Conservation (phyloP, 2,113 vertebrate genomes). For the Sander vitreus region DNA sequence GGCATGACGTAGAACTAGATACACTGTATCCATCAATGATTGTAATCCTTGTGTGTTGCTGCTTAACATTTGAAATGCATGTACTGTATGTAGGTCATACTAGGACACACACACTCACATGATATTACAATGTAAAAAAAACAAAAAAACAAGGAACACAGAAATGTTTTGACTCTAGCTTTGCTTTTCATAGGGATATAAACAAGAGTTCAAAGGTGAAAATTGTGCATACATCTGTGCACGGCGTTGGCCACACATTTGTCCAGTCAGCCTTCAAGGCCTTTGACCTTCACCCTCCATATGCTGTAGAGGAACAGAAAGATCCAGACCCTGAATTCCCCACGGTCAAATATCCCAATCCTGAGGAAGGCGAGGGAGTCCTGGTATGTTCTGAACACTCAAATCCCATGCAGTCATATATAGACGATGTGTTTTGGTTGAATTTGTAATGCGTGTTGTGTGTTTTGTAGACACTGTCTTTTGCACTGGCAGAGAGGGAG, state of each 20-base stretch:
- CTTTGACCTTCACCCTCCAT: slow-evolving; percentile 92
- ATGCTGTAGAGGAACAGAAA: slow-evolving; percentile 94
- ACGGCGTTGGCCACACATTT: slow-evolving; percentile 94
- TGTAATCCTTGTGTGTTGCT: background rate
- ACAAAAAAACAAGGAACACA: background rate
- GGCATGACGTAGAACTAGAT: background rate
- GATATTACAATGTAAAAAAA: background rate
- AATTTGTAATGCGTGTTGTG: slow-evolving; percentile 9
- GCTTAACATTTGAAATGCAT: background rate
- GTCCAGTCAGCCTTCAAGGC: slow-evolving; percentile 93
- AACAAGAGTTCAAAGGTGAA: slow-evolving; percentile 91
- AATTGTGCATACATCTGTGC: slow-evolving; percentile 97
- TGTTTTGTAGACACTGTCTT: slow-evolving; percentile 90
- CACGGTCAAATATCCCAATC: slow-evolving; percentile 97
- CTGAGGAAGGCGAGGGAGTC: slow-evolving; percentile 97
- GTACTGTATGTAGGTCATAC: background rate
- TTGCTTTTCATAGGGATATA: slow-evolving; percentile 84
- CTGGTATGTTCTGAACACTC: slow-evolving; percentile 85
- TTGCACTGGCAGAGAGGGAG: slow-evolving; percentile 92
- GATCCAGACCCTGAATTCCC: slow-evolving; percentile 96
- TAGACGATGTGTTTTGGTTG: background rate
- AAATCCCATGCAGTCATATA: background rate
- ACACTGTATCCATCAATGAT: background rate
- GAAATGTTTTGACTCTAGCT: background rate
- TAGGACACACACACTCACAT: background rate